A percentile compares a stretch with the other conserved stretches of the same genome.
These are phyloP conservation scores for Chelonus formosanus DNA, from an alignment of 2,888 invertebrate genomes.

Conservation along the genomic window DNA sequence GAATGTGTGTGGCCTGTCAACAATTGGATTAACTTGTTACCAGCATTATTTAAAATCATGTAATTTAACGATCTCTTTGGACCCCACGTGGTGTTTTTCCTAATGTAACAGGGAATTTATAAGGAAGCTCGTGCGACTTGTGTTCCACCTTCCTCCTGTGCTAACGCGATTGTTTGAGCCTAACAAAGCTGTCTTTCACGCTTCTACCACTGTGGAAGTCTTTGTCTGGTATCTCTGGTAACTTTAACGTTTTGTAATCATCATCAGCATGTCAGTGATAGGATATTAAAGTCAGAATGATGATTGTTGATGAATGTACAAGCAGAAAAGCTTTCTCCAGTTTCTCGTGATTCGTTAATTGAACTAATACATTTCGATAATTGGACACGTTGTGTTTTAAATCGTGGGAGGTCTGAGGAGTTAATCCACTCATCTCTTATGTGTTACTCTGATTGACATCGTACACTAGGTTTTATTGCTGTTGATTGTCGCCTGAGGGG, in stretches of 20 bases:
- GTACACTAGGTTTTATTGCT: slow-evolving; percentile 28
- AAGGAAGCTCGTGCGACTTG: neutral
- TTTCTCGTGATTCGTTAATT: slow-evolving; percentile 4
- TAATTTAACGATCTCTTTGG: slow-evolving; percentile 57
- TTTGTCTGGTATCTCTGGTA: slow-evolving; percentile 20
- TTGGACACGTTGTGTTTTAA: neutral
- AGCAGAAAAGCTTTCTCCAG: neutral
- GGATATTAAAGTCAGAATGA: neutral
- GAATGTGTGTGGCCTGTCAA: slow-evolving; percentile 50
- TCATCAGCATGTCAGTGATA: slow-evolving; percentile 4
- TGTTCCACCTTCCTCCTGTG: slow-evolving; percentile 16
- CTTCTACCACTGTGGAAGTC: slow-evolving; percentile 22
- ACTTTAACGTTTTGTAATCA: neutral
- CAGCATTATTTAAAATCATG: slow-evolving; percentile 60
- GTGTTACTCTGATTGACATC: slow-evolving; percentile 28
- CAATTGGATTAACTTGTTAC: slow-evolving; percentile 45
- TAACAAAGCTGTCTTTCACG: slow-evolving; percentile 52
- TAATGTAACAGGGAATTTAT: neutral
- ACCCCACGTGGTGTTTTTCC: slow-evolving; percentile 29
- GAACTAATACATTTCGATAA: slow-evolving; percentile 11
- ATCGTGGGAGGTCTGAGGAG: slow-evolving; percentile 8
- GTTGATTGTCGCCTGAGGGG: slow-evolving; percentile 32
- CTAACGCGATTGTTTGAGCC: slow-evolving; percentile 51
- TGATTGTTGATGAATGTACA: too few species aligned
- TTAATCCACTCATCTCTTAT: slow-evolving; percentile 3